A percentile compares a stretch with the other conserved stretches of the same genome.
These are phyloP conservation scores for Leptodactylus fallax DNA, from an alignment of 2,797 vertebrate genomes.

Conservation along the genomic window DNA sequence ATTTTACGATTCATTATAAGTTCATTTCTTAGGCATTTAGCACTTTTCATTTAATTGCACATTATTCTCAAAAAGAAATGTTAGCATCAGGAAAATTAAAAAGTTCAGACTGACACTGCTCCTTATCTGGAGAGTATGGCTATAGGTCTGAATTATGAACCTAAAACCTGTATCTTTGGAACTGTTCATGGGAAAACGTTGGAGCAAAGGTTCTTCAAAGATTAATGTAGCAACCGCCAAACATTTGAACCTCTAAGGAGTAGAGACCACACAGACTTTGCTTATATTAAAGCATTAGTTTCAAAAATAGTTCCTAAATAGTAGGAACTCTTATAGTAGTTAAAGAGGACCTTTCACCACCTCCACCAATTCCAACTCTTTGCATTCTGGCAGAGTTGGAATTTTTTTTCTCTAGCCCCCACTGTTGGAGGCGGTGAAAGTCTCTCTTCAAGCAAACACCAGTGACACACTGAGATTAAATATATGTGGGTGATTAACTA, in stretches of 20 bases:
- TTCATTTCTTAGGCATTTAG: conserved; percentile 12
- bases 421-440: too few species aligned
- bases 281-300: neutral
- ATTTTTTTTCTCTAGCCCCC: too few species aligned
- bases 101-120: neutral
- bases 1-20: neutral
- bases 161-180: neutral
- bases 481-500: too few species aligned
- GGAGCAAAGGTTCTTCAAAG: neutral
- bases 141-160: neutral
- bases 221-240: neutral
- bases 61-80: neutral
- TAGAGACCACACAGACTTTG: neutral
- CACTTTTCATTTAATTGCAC: neutral
- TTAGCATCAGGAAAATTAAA: neutral
- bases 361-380: too few species aligned
- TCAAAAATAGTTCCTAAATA: too few species aligned
- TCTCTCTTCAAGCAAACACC: too few species aligned
- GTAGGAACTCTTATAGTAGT: too few species aligned
- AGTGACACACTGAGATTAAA: too few species aligned
- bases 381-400: too few species aligned
- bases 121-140: neutral
- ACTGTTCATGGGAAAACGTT: neutral
- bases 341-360: too few species aligned
- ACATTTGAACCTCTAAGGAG: neutral